Conservation (phyloP, 1,140 invertebrate genomes). For the Brachystomella parvula region DNA sequence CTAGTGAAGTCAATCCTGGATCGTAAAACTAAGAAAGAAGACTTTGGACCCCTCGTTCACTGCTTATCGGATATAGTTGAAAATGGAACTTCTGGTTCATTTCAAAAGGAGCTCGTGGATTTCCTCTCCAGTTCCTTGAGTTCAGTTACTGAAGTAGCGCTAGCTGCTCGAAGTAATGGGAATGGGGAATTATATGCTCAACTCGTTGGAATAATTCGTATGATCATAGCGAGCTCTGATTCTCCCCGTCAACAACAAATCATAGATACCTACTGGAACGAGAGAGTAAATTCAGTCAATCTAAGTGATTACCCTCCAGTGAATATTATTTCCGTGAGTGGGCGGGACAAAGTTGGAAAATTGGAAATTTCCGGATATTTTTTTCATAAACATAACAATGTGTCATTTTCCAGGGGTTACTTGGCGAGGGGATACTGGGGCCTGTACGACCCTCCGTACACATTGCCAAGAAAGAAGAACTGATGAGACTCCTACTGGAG, state of each 20-base stretch:
- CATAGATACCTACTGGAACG: not conserved
- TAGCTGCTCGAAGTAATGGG: not conserved
- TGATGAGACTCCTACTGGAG: slow-evolving; percentile 21
- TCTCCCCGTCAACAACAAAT: not conserved
- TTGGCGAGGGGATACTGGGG: slow-evolving; percentile 25
- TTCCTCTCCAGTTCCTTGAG: not conserved
- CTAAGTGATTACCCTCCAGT: not conserved
- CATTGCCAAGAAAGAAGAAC: slow-evolving; percentile 13
- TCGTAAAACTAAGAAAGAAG: not conserved
- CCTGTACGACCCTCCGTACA: slow-evolving; percentile 17
- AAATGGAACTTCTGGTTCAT: not conserved
- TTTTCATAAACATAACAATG: too few species aligned
- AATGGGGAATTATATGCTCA: not conserved
- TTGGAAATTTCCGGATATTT: too few species aligned
- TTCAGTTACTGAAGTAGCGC: not conserved
- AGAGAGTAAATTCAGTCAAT: not conserved
- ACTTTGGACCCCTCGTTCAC: not conserved
- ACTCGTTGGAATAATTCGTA: not conserved
- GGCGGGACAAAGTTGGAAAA: too few species aligned
- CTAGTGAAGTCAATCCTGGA: not conserved
- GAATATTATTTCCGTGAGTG: not conserved
- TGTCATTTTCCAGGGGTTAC: slow-evolving; percentile 21
- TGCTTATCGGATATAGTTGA: slow-evolving; percentile 9
- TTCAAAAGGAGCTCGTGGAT: not conserved
- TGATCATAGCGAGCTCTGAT: not conserved